These are phyloP conservation scores for Scolopax mira DNA, from an alignment of 2,113 vertebrate genomes.

Conservation along the genomic window DNA sequence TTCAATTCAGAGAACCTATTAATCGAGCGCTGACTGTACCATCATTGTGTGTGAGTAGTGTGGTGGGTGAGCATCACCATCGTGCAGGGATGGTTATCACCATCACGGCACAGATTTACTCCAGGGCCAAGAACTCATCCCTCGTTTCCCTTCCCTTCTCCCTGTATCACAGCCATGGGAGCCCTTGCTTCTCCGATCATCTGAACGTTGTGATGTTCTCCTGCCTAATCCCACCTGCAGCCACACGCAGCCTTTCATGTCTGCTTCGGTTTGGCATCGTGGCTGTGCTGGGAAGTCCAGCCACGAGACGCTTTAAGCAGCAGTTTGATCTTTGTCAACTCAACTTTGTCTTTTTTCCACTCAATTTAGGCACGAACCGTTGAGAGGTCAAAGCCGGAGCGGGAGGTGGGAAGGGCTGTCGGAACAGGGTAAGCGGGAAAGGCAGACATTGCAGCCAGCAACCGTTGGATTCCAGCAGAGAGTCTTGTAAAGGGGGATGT, in stretches of 20 bases:
- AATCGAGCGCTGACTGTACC: background rate
- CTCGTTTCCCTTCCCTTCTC: background rate
- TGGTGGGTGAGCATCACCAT: background rate
- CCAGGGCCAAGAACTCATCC: background rate
- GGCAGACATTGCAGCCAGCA: slow-evolving; percentile 15
- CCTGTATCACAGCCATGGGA: background rate
- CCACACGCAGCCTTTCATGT: slow-evolving; percentile 11
- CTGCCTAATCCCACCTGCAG: background rate
- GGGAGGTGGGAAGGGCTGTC: slow-evolving; percentile 30
- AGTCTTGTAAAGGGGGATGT: slow-evolving; percentile 56
- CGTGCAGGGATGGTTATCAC: fast-evolving
- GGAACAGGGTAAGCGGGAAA: background rate
- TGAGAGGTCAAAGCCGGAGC: background rate
- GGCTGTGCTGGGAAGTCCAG: slow-evolving; percentile 35
- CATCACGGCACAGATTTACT: background rate
- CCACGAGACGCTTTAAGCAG: slow-evolving; percentile 49
- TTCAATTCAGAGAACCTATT: background rate
- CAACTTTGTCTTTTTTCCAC: background rate
- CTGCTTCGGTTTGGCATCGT: background rate
- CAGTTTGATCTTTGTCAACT: slow-evolving; percentile 51
- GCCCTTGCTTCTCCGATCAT: background rate
- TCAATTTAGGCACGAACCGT: background rate
- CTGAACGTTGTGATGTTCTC: background rate
- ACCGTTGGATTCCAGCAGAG: slow-evolving; percentile 45
- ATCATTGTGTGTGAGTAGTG: background rate